Conservation (phyloP, 1,140 invertebrate species). For the Anastatus disparis region DNA sequence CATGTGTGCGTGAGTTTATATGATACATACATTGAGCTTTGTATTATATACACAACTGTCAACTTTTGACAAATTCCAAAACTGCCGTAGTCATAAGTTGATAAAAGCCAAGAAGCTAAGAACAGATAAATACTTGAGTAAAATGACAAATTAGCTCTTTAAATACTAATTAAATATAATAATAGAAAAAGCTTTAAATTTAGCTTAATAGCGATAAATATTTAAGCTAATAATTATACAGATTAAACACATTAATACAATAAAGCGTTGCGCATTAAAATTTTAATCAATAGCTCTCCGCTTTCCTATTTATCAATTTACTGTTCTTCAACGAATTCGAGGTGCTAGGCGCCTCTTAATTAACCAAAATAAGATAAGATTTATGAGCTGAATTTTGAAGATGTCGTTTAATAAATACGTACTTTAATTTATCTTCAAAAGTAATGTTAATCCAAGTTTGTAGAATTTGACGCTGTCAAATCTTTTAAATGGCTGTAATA, state of each 20-base stretch:
- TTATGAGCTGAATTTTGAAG: too few relatives aligned
- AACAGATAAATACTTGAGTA: too few relatives aligned
- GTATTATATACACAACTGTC: background rate
- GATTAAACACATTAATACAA: background rate
- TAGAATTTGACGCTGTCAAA: constrained; percentile 30
- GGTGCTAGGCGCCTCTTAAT: too few relatives aligned
- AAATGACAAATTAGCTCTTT: too few relatives aligned
- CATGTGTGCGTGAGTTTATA: background rate
- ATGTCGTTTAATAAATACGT: too few relatives aligned
- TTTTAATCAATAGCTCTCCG: background rate
- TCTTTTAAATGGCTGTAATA: constrained; percentile 20
- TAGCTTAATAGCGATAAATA: background rate
- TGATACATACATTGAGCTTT: constrained; percentile 1
- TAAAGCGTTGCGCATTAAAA: constrained; percentile 5
- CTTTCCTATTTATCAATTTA: too few relatives aligned
- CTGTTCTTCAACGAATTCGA: too few relatives aligned
- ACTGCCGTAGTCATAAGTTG: constrained; percentile 17
- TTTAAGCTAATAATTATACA: background rate
- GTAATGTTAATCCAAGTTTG: background rate
- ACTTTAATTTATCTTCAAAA: background rate
- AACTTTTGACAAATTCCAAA: background rate
- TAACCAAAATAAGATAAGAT: too few relatives aligned
- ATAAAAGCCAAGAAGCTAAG: constrained; percentile 19
- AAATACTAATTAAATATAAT: too few relatives aligned
- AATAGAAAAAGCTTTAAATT: too few relatives aligned